Base-by-base conservation (phyloP, 2,113 vertebrate species). In the Caranx melampygus region DNA sequence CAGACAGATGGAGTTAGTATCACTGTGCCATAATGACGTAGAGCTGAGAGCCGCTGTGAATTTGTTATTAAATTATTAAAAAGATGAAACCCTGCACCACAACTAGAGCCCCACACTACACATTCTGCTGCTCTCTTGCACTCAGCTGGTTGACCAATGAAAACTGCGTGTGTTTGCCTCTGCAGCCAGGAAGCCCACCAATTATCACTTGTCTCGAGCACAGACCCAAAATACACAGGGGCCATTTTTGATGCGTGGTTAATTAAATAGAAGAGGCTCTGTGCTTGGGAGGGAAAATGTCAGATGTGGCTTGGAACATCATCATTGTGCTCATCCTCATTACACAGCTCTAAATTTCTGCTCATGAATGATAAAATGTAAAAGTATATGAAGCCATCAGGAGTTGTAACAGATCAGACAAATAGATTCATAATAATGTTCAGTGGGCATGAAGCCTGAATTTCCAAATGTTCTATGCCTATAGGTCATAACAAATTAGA, bases 401-500 rank as follows among this genome's bases (percentile, higher is more conserved):
- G n/a, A 59, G 34, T 78, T 51, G 26, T 63, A 45, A 61, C 68
- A 73, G 61, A 86, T 84, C 65, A 78, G 55, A 67, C 62, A 72
- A 54, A 83, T 75, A 78, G 26, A 79, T 84, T 86, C 16, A 52
- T 70, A 72, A 80, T 58, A 71, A 86, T 78, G 33, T 61, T 84
- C 78, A 84, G 51, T 59, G 59, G 44, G 80, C 57, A 80, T 84
- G 75, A 83, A 87, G 67, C 62, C 72, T 45, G 75, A 40, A 80
- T 72, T 37, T 76, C 54, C 40, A 81, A 79, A 66, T 79, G 60
- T 47, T 83, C 58, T 67, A 12, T 77, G 82, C 79, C 90, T 81
- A 87, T 79, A 86, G 85, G 82, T 90, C 88, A 87, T 79, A 88
- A 87, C 84, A 89, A 83, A 87, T 90, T 87, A 89, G 51, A 65